Evolutionary conservation across 2,888 invertebrate genomes (phyloP).

Genomic region (Dolichomitus sp.): DNA sequence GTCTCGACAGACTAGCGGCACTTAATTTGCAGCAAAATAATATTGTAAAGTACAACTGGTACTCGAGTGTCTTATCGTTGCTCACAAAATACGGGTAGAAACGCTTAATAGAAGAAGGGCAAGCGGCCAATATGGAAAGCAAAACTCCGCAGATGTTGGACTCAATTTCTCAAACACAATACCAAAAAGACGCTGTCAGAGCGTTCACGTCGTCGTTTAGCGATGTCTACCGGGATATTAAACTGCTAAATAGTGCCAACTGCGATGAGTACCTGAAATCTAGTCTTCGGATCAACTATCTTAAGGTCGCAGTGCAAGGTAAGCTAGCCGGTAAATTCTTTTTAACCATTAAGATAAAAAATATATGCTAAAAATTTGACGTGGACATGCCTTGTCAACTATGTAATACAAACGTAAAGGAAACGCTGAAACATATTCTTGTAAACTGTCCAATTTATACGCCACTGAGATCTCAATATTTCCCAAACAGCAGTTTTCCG

Average conservation of each 20-base stretch:
- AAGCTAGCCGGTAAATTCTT: background rate
- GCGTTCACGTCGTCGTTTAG: background rate
- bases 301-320: background rate
- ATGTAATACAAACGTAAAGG: too few relatives aligned
- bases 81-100: too few relatives aligned
- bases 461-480: too few relatives aligned
- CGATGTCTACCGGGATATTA: background rate
- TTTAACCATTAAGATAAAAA: background rate
- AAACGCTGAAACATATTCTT: too few relatives aligned
- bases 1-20: constrained; percentile 1
- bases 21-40: background rate
- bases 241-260: background rate
- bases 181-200: background rate
- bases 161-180: background rate
- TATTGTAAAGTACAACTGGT: too few relatives aligned
- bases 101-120: too few relatives aligned
- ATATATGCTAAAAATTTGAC: background rate
- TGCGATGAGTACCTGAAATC: background rate
- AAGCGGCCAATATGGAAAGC: too few relatives aligned
- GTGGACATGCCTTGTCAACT: too few relatives aligned
- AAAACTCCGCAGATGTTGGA: too few relatives aligned
- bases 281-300: background rate
- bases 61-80: too few relatives aligned
- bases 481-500: too few relatives aligned
- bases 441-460: background rate